Evolutionary conservation across 1,140 invertebrate genomes (phyloP), one percentile per base, ranked within the genome.

Genomic region (Papilio glaucus): DNA sequence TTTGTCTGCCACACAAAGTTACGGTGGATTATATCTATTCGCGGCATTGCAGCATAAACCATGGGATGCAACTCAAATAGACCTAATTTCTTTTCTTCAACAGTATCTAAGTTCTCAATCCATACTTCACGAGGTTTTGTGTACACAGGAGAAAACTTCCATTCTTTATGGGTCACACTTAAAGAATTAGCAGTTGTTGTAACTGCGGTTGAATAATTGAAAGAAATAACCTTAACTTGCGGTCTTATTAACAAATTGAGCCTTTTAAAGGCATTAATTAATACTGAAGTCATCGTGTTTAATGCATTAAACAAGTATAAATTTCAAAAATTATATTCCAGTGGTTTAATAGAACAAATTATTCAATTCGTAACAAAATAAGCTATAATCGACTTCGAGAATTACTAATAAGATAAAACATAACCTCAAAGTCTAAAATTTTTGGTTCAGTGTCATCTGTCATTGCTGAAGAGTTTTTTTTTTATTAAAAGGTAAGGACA

Each of bases 1-100:
- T 96, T 94, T 77, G 79, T 94, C 91, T 99, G 99, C 99, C 99
- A 99, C 63, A 93, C 90, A 37, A 98, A 90, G 94, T 99, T 99
- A 67, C 95, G 93, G 74, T 97, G 96, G 21, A 99, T 96, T 8
- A 99, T 90, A 90, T 99, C 98, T 42, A 99, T 95, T 61, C 98
- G 94, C 1, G 98, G 98, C 86, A 95, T 95, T 0, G 94, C 92
- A 3, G 95, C 98, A 94, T 98, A 99, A 4, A 99, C 93, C 71
- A 96, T 95, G 0, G 98, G 98, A 94, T 99, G 98, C 15, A 99
- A 92, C 83, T 97, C 95, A 9, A 99, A 93, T 0, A 99, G 87
- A 0, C 97, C 97, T 1, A 98, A 82, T 88, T 98, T 98, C 76
- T 96, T 94, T 81, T 97, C 96, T 76, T 97, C 94, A 9, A 96